Evolutionary conservation across 2,888 invertebrate species (phyloP).

Genomic region (Galeopsomyia nigrocyanea): DNA sequence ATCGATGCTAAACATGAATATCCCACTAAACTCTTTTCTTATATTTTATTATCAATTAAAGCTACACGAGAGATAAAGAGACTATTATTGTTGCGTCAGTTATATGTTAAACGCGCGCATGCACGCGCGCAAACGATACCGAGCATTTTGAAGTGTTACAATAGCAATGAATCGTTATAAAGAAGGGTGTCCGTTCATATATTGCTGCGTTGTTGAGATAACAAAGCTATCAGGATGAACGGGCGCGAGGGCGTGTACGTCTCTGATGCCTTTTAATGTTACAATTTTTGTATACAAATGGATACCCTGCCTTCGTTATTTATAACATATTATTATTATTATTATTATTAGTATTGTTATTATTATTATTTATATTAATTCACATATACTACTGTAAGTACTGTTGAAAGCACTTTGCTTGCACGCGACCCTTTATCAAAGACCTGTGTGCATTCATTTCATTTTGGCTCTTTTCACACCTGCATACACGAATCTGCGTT

Average conservation of each 20-base stretch:
- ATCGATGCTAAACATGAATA: too few species aligned
- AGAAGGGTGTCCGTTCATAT: constrained; percentile 5
- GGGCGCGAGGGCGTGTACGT: constrained; percentile 2
- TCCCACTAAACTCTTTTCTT: too few species aligned
- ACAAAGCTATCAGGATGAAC: constrained; percentile 23
- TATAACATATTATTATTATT: too few species aligned
- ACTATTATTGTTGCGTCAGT: neutral
- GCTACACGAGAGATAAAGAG: neutral
- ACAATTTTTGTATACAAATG: too few species aligned
- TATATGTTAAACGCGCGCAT: neutral
- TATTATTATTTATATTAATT: too few species aligned
- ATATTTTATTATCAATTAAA: neutral
- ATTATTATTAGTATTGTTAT: too few species aligned
- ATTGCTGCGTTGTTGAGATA: constrained; percentile 24
- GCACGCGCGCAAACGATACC: neutral
- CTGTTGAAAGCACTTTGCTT: neutral
- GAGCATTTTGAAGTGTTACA: neutral
- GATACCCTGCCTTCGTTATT: too few species aligned
- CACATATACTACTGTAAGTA: too few species aligned
- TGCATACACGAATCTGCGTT: constrained; percentile 1
- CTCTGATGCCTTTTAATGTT: neutral
- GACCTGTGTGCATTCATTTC: neutral
- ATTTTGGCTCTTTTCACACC: neutral
- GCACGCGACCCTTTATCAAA: constrained; percentile 4
- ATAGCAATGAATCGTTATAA: neutral